Evolutionary conservation across 2,797 vertebrate genomes (phyloP).

Genomic region (Tenualosa thibaudeaui): DNA sequence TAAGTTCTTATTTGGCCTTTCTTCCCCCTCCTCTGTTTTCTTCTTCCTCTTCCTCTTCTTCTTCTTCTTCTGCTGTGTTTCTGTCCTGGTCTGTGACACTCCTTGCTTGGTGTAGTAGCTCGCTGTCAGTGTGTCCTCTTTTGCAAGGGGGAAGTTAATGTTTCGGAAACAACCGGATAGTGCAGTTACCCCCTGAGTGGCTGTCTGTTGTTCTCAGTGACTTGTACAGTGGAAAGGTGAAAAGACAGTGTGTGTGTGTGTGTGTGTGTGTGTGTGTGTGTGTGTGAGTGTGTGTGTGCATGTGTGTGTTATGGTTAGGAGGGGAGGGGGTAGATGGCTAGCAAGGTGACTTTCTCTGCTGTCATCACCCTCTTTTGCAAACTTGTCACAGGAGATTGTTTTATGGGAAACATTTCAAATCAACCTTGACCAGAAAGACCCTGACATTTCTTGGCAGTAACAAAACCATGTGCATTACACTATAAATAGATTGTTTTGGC

Average conservation of each 20-base stretch:
- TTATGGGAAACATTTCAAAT: not conserved
- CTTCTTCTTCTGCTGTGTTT: not conserved
- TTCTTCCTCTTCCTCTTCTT: not conserved
- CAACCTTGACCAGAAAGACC: not conserved
- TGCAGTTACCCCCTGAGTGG: constrained; percentile 5
- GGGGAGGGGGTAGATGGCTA: constrained; percentile 45
- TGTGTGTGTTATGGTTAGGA: constrained; percentile 14
- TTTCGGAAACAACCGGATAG: not conserved
- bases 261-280: too few species aligned
- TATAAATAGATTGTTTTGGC: constrained; percentile 17
- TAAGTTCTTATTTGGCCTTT: constrained; percentile 46
- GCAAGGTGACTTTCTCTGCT: constrained; percentile 67
- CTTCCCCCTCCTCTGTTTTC: not conserved
- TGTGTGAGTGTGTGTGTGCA: constrained; percentile 10
- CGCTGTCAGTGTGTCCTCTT: not conserved
- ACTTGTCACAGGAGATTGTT: constrained; percentile 66
- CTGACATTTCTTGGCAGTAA: not conserved
- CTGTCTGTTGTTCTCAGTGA: not conserved
- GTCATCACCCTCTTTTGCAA: constrained; percentile 59
- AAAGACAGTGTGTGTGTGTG: not conserved
- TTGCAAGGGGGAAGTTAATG: not conserved
- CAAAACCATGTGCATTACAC: not conserved
- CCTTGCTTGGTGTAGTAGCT: not conserved
- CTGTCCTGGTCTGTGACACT: constrained; percentile 13
- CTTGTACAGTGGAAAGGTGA: not conserved